Evolutionary conservation across 2,888 invertebrate species (phyloP).

Genomic region (Erebia palarica): DNA sequence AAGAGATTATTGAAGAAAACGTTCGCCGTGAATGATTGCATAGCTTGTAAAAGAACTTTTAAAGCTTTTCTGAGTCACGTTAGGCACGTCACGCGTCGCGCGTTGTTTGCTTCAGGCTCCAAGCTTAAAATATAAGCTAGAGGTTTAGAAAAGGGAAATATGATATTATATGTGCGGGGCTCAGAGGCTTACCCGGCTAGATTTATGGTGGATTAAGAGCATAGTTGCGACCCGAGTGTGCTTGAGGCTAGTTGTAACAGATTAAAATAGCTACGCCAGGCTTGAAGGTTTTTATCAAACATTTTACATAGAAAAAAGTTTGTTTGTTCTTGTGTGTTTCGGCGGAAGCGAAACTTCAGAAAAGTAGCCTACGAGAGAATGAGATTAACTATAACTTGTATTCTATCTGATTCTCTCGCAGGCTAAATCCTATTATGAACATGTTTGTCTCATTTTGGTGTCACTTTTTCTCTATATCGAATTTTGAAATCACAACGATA

Average conservation of each 20-base stretch:
- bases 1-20: too few species aligned
- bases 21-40: neutral
- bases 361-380: too few species aligned
- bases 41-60: neutral
- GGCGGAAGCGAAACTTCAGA: too few species aligned
- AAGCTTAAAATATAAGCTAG: neutral
- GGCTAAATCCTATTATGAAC: too few species aligned
- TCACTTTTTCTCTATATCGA: too few species aligned
- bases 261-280: conserved; percentile 19
- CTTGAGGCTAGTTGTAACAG: conserved; percentile 7
- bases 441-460: too few species aligned
- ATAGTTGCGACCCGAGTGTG: conserved; percentile 5
- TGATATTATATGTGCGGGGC: conserved; percentile 9
- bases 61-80: neutral
- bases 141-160: conserved; percentile 15
- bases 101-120: neutral
- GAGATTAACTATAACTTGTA: too few species aligned
- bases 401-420: too few species aligned
- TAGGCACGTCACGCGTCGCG: neutral
- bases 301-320: neutral
- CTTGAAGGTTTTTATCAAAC: neutral
- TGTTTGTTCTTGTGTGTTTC: too few species aligned
- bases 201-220: conserved; percentile 16
- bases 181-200: conserved; percentile 4
- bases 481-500: too few species aligned